These are phyloP conservation scores for Drosophila athabasca DNA, from an alignment of 1,140 invertebrate genomes.

Conservation along the genomic window DNA sequence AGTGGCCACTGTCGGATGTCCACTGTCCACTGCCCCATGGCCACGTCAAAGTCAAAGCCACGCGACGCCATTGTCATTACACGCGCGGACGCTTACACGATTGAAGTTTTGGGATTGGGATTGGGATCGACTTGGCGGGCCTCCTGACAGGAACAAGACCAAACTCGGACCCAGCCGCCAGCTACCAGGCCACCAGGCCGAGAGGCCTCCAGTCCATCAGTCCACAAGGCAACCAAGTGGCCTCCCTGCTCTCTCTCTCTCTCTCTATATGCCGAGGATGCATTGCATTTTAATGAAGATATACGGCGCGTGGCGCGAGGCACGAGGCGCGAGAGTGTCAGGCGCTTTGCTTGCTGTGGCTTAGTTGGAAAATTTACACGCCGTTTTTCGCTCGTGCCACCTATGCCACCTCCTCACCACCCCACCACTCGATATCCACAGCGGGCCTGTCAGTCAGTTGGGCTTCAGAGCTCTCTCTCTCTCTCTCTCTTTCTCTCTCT, in stretches of 20 bases:
- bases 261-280: constrained; percentile 49
- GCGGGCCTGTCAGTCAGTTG: constrained; percentile 34
- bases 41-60: constrained; percentile 80
- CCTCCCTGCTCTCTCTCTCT: constrained; percentile 11
- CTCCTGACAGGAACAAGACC: constrained; percentile 6
- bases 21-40: constrained; percentile 38
- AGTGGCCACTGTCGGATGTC: neutral
- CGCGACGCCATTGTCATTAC: constrained; percentile 77
- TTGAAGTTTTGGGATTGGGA: constrained; percentile 55
- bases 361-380: constrained; percentile 68
- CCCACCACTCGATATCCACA: constrained; percentile 8
- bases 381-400: constrained; percentile 13
- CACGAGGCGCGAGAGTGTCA: constrained; percentile 38
- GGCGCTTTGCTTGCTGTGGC: constrained; percentile 44
- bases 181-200: neutral
- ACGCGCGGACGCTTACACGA: constrained; percentile 76
- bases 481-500: neutral
- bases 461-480: constrained; percentile 17
- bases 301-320: constrained; percentile 37
- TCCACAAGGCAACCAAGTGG: too few relatives aligned
- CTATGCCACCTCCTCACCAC: neutral
- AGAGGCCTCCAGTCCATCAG: too few relatives aligned
- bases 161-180: neutral
- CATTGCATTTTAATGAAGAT: constrained; percentile 82
- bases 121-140: constrained; percentile 34